Evolutionary conservation across 92 coral and sea anemone genomes (phyloP).

Genomic region (Actinernus sp.): DNA sequence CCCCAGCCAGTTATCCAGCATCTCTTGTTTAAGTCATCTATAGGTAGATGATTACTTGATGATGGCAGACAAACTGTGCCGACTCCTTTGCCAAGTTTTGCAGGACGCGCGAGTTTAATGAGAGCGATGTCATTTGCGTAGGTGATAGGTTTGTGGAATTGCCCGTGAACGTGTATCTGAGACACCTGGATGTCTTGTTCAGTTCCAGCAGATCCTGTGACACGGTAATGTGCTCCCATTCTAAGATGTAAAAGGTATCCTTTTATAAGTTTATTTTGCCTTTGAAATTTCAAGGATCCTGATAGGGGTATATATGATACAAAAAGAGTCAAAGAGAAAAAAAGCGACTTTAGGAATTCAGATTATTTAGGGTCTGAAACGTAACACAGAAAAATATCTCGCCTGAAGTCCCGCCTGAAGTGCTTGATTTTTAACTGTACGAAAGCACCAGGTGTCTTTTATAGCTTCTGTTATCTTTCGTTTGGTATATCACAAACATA

Average conservation of each 20-base stretch:
- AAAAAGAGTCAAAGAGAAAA: too few relatives aligned
- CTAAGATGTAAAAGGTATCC: conserved; percentile 6
- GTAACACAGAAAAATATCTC: too few relatives aligned
- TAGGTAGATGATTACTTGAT: conserved; percentile 17
- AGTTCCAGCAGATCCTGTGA: conserved; percentile 27
- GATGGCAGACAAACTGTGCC: conserved; percentile 38
- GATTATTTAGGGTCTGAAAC: too few relatives aligned
- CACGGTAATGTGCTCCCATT: conserved; percentile 42
- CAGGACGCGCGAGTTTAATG: conserved; percentile 47
- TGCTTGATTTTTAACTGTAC: too few relatives aligned
- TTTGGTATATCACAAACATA: too few relatives aligned
- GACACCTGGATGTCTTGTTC: conserved; percentile 39
- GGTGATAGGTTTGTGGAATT: conserved; percentile 19
- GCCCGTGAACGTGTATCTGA: conserved; percentile 26
- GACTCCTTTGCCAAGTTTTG: conserved; percentile 35
- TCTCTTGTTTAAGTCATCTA: conserved; percentile 29
- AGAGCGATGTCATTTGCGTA: conserved; percentile 54
- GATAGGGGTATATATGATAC: too few relatives aligned
- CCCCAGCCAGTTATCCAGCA: conserved; percentile 58
- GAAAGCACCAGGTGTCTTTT: too few relatives aligned
- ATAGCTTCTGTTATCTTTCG: too few relatives aligned
- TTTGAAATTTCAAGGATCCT: too few relatives aligned
- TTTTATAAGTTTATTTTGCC: too few relatives aligned
- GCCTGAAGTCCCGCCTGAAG: too few relatives aligned
- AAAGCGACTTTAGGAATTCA: too few relatives aligned